Evolutionary conservation across 1,140 invertebrate species (phyloP).

Genomic region (Monochamus saltuarius): DNA sequence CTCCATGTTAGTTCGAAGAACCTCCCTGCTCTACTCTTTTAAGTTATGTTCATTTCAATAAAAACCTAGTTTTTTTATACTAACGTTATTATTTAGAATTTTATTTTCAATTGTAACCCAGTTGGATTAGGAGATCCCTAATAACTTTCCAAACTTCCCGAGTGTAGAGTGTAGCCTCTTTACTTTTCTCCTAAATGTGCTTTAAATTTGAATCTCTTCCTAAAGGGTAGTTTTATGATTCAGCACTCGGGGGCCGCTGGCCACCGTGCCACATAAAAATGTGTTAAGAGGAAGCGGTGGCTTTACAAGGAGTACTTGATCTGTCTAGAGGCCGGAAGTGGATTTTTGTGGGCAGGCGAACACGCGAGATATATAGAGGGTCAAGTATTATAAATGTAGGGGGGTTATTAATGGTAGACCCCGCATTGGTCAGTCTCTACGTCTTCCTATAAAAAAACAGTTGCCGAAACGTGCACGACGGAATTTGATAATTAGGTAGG

Average conservation of each 20-base stretch:
- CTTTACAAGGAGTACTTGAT: constrained; percentile 26
- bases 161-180: neutral
- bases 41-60: no score
- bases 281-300: constrained; percentile 22
- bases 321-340: constrained; percentile 25
- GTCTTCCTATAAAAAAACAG: constrained; percentile 5
- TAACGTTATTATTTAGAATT: no score
- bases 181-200: constrained; percentile 6
- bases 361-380: constrained; percentile 17
- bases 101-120: no score
- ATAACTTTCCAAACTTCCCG: neutral
- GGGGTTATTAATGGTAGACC: constrained; percentile 21
- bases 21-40: no score
- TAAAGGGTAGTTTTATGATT: constrained; percentile 11
- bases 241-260: constrained; percentile 2
- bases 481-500: constrained; percentile 26
- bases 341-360: constrained; percentile 29
- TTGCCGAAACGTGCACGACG: constrained; percentile 14
- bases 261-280: constrained; percentile 18
- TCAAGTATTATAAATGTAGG: constrained; percentile 20
- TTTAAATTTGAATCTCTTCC: constrained; percentile 19
- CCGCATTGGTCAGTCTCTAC: constrained; percentile 20
- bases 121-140: no score
- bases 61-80: no score
- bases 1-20: no score